Evolutionary conservation across 2,113 vertebrate genomes (phyloP).

Genomic region (Sebastes schlegelii): DNA sequence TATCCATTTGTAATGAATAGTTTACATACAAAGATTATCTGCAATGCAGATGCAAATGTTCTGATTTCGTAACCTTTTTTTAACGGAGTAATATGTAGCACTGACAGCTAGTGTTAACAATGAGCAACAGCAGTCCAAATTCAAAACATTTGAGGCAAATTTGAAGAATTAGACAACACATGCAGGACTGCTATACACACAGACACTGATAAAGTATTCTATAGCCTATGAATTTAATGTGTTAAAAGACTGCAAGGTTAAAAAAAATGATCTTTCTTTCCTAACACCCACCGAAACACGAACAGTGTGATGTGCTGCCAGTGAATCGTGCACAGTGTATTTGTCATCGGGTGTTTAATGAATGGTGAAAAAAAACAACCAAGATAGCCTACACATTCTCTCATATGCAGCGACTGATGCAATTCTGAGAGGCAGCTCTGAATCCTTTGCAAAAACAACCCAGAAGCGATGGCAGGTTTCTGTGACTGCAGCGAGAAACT

Average conservation of each 20-base stretch:
- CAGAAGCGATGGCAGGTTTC: conserved; percentile 19
- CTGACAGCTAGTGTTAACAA: no score
- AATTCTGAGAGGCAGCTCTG: conserved; percentile 19
- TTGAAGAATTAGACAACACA: background rate
- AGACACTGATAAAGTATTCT: background rate
- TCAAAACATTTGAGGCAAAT: background rate
- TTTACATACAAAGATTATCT: no score
- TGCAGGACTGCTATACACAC: background rate
- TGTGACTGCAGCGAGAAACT: conserved; percentile 28
- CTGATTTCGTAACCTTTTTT: no score
- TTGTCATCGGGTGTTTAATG: conserved; percentile 3
- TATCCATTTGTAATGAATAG: no score
- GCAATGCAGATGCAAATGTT: no score
- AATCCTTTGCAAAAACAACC: conserved; percentile 29
- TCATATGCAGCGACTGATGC: conserved; percentile 27
- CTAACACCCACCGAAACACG: background rate
- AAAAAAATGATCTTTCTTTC: background rate
- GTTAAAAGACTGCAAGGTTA: background rate
- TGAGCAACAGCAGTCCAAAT: no score
- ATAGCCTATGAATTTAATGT: background rate
- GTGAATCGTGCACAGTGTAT: background rate
- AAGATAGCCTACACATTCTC: background rate
- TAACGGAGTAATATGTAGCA: no score
- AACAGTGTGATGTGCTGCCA: background rate
- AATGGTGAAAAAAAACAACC: background rate